Evolutionary conservation across 2,797 vertebrate genomes (phyloP).

Genomic region (Masticophis lateralis): DNA sequence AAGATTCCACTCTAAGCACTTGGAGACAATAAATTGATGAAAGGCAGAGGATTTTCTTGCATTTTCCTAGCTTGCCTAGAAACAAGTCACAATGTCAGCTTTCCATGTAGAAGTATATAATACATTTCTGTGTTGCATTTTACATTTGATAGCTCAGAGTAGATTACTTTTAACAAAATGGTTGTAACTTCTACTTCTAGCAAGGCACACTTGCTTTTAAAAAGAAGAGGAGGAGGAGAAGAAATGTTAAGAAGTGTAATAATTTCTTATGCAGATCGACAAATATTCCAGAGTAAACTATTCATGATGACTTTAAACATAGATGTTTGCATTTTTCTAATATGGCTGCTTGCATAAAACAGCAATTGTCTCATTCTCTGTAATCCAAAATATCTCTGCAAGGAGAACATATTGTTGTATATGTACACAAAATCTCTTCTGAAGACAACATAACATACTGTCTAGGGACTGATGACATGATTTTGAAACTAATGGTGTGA

Average conservation of each 20-base stretch:
- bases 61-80: background rate
- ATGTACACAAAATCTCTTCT: background rate
- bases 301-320: background rate
- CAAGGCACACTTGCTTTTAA: background rate
- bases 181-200: background rate
- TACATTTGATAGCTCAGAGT: background rate
- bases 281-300: background rate
- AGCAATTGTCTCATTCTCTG: background rate
- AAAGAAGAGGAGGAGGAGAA: background rate
- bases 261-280: background rate
- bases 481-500: background rate
- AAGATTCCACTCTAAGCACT: background rate
- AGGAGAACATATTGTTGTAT: background rate
- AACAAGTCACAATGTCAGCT: background rate
- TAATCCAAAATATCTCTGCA: background rate
- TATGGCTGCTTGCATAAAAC: background rate
- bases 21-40: background rate
- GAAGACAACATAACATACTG: background rate
- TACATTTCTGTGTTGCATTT: background rate
- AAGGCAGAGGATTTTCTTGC: background rate
- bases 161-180: background rate
- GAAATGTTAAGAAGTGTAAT: background rate
- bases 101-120: too few relatives aligned
- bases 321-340: background rate
- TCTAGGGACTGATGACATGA: background rate